Evolutionary conservation across 1,140 invertebrate genomes (phyloP), one percentile per base, ranked within the genome.

Genomic region (Drosophila bocqueti): DNA sequence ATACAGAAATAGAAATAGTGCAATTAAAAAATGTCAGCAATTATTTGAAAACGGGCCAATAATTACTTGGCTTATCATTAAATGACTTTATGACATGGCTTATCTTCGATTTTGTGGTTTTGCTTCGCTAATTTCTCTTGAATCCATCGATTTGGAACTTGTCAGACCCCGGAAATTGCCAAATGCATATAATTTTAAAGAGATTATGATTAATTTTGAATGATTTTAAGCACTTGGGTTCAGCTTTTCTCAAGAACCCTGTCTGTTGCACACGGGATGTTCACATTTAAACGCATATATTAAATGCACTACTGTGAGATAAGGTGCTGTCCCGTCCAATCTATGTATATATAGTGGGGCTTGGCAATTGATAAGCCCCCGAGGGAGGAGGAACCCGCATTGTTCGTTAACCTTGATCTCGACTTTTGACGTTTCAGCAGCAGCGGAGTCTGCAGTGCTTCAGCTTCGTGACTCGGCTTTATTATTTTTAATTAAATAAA

Each of bases 401-500:
- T 63, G 82, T 85, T 84, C 72, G 81, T 83, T 83, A 87, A 87
- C 83, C 83, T 87, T 87, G 83, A 84, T 84, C 73, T 63, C 59
- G 83, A 87, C 81, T 81, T 79, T 83, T 81, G 80, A 62, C 73
- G 61, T 78, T 76, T n/a, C 55, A n/a, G 24, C 16, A 49, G 24
- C 24, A 13, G 21, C 46, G 7, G 38, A 38, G 38, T 79, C 68
- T 78, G 69, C 45, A 59, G 54, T 72, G 76, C 47, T 49, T 49
- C 47, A 82, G 83, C 76, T 83, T 85, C 79, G 86, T 86, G 75
- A 72, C 81, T 79, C 63, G 78, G 66, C 76, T 87, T 90, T 74
- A 90, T 90, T 82, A 90, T 85, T 90, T 75, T 90, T 74, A 90
- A 90, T 90, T 90, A 90, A 90, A 90, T 87, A 84, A 73, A 83